phyloP scores from a whole-genome alignment of 92 coral and sea anemone species.

The Epizoanthus stellaris region DNA sequence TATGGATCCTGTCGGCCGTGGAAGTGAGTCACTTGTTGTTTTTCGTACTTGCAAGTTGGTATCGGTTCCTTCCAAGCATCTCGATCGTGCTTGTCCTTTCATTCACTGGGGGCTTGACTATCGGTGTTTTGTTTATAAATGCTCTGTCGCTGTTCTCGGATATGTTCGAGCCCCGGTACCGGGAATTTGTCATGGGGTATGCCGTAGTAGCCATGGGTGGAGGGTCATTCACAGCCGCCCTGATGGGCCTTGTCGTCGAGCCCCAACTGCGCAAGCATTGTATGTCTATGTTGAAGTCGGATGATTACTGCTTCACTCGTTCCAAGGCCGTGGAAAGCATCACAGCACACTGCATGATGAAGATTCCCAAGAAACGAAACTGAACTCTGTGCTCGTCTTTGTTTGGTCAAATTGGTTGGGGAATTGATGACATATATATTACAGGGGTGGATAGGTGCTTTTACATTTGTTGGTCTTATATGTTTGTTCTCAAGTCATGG shows the following conservation, averaged over 20 bases:
- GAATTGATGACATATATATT: no score
- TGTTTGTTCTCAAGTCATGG: no score
- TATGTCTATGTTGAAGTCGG: constrained; percentile 58
- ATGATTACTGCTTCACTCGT: constrained; percentile 83
- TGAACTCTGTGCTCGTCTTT: neutral
- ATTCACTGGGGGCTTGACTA: constrained; percentile 76
- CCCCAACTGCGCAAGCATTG: constrained; percentile 77
- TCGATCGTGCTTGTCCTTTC: constrained; percentile 69
- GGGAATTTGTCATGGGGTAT: constrained; percentile 91
- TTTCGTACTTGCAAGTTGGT: constrained; percentile 80
- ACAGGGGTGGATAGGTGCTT: no score
- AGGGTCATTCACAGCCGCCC: constrained; percentile 77
- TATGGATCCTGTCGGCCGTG: constrained; percentile 76
- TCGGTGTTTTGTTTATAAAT: constrained; percentile 71
- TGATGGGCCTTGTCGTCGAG: constrained; percentile 81
- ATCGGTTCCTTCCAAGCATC: constrained; percentile 80
- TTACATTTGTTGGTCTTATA: no score
- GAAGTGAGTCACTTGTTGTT: constrained; percentile 77
- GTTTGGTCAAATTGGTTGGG: no score
- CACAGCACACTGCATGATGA: constrained; percentile 68
- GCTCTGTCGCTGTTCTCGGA: constrained; percentile 79
- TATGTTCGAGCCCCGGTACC: constrained; percentile 69
- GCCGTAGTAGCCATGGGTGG: constrained; percentile 84
- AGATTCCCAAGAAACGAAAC: neutral
- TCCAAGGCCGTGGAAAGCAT: constrained; percentile 73